Evolutionary conservation across 2,113 vertebrate species (phyloP), one percentile per base, ranked within the genome.

Genomic region (Odocoileus hemionus): DNA sequence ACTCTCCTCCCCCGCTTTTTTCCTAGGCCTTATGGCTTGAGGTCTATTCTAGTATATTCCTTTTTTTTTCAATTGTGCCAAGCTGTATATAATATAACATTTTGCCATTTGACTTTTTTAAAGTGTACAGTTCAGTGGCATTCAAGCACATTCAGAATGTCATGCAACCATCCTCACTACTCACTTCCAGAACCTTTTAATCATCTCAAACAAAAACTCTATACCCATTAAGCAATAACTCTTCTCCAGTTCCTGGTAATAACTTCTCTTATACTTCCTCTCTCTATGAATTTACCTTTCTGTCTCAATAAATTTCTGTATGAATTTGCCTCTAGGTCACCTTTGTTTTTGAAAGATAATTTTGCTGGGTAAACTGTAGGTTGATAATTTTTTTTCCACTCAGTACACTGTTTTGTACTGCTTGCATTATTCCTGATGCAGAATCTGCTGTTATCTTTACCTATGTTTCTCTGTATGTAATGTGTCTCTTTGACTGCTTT

Each of bases 321-420:
- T 55, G 80, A 55, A 92, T 70, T 85, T 78, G 64, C 58, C 33
- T 83, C 78, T 70, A 30, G 36, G 61, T 92, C 39, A 82, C 14
- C 33, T 80, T 87, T 87, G 83, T 36, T 92, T 95, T 92, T 86
- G 70, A 70, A 87, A 95, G 58, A 33, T 91, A 78, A 57, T 92
- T 87, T 87, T 57, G 13, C 39, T 50, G 10, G 11, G 52, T 67
- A 70, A 87, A 58, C 39, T 67, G 47, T 36, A 86, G 67, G 80
- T 86, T 91, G 88, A 33, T 17, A 16, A 2, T 45, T 6, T 64
- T 67, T 91, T 64, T 57, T 1, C 67, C 47, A 33, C 30, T 92
- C 13, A 33, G 12, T 54, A 54, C 15, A 21, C 9, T 50, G 13
- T 85, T 16, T 67, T 30, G 4, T 57, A 67, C 50, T 54, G 39